Base-by-base conservation (phyloP, 2,113 vertebrate genomes). In the Neopipo cinnamomea region DNA sequence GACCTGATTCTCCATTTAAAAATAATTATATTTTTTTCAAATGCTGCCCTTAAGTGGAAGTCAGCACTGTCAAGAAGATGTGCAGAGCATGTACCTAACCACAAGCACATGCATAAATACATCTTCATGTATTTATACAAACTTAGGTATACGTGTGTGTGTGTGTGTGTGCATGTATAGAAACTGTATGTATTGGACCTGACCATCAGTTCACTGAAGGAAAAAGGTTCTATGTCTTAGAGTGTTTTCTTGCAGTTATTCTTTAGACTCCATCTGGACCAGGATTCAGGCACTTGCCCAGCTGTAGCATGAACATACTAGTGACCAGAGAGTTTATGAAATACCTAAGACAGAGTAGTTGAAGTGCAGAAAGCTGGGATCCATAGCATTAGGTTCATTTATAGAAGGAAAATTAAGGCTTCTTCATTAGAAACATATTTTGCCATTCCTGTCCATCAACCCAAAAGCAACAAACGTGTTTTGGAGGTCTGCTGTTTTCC, bases 61-160 rank as follows among this genome's bases (percentile, higher is more conserved):
- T 20, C 42, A 72, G 58, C 1, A 4, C 17, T 37, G 22, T 66
- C 11, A 84, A 59, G 25, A 75, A 25, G 58, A 68, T 25, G 33
- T 31, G 55, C 15, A 67, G 61, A 78, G 28, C 17, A 47, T 6
- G 39, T 61, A 33, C 6, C 5, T 70, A 74, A 80, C n/a, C 42
- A 62, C 18, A 68, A 61, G 22, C 4, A 49, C 4, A n/a, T 35
- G 46, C 16, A 41, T 70, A 55, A 78, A 75, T 33, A 58, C 6
- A 59, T 74, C 78, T 85, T 5, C 20, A 52, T 47, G 10, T 17
- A 63, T 55, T 78, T 74, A 31, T 49, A 47, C 12, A 24, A 42
- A 39, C 3, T 28, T 76, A 44, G 0, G 3, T 35, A 30, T 59
- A 13, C 5, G 0, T 33, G 17, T 21, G 7, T 13, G 11, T 56